These are phyloP conservation scores for Prionailurus viverrinus DNA, from an alignment of 2,113 vertebrate genomes.

Conservation along the genomic window DNA sequence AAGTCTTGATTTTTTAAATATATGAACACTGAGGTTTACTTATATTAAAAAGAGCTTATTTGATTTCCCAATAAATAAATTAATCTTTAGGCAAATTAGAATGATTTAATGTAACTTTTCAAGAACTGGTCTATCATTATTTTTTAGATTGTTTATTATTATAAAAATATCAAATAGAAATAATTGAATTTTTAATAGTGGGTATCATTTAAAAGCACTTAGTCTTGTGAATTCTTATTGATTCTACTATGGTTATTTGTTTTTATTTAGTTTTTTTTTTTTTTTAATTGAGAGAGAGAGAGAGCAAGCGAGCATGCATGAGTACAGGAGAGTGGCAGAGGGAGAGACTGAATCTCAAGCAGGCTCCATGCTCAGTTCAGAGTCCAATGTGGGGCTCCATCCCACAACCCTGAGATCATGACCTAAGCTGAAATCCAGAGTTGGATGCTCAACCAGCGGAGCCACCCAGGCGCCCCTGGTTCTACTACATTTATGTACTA, in stretches of 20 bases:
- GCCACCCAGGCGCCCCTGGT: neutral
- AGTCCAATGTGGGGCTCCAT: too few relatives aligned
- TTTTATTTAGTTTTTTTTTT: too few relatives aligned
- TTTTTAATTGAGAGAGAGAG: too few relatives aligned
- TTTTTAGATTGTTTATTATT: neutral
- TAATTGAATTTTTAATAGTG: neutral
- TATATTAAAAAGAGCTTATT: neutral
- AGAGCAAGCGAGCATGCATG: too few relatives aligned
- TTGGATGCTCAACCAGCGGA: too few relatives aligned
- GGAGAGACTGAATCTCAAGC: too few relatives aligned
- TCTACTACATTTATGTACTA: neutral
- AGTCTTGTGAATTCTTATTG: neutral
- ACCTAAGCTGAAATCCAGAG: too few relatives aligned
- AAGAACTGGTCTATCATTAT: neutral
- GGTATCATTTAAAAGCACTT: neutral
- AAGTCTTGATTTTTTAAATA: neutral
- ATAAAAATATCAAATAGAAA: neutral
- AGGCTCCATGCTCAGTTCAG: too few relatives aligned
- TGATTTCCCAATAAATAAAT: neutral
- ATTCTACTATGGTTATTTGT: neutral
- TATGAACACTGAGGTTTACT: neutral
- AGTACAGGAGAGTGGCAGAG: too few relatives aligned
- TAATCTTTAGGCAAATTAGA: neutral
- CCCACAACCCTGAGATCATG: too few relatives aligned
- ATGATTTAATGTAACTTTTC: neutral